A percentile compares a stretch with the other conserved stretches of the same genome.
phyloP scores from a whole-genome alignment of 2,113 vertebrate genomes.

The Gobiocypris rarus region DNA sequence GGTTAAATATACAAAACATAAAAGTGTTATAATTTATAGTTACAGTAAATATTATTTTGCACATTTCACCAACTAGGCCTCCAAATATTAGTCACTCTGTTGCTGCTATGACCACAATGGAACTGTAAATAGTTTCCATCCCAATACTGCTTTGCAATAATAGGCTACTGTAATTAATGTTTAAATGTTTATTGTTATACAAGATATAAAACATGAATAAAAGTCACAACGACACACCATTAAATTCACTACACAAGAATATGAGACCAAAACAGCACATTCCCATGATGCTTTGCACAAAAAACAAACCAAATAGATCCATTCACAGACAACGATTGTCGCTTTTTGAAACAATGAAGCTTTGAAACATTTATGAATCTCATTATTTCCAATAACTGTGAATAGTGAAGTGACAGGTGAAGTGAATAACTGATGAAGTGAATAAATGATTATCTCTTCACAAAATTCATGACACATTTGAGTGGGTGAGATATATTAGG shows the following conservation, averaged over 20 bases:
- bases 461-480: too few relatives aligned
- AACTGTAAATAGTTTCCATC: neutral
- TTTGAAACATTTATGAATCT: too few relatives aligned
- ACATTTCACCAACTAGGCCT: neutral
- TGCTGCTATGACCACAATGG: neutral
- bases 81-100: neutral
- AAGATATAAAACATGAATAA: too few relatives aligned
- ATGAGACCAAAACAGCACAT: neutral
- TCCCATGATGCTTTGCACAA: neutral
- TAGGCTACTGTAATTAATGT: neutral
- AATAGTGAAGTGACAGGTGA: too few relatives aligned
- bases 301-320: neutral
- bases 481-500: too few relatives aligned
- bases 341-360: too few relatives aligned
- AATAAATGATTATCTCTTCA: too few relatives aligned
- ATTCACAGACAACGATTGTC: neutral
- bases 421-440: too few relatives aligned
- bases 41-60: neutral
- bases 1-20: neutral
- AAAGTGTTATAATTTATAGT: neutral
- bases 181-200: neutral
- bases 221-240: neutral
- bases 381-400: too few relatives aligned
- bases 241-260: neutral
- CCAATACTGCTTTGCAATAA: neutral